Conservation (phyloP, 2,797 vertebrate species). For the Lutjanus campechanus region DNA sequence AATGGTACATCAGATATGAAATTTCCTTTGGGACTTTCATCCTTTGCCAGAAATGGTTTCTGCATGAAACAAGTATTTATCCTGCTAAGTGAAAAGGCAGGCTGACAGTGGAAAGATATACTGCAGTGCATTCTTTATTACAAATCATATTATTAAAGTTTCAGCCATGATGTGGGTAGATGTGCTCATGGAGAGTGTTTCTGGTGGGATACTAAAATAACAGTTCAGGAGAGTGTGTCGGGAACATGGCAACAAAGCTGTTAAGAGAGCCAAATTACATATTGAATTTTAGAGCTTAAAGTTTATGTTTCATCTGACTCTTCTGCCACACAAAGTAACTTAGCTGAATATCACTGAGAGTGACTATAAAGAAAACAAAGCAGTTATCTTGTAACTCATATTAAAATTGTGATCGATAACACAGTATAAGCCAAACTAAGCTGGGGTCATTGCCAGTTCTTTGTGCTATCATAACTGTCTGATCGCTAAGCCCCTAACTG, state of each 20-base stretch:
- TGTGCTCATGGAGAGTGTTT: conserved; percentile 42
- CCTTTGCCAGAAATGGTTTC: conserved; percentile 77
- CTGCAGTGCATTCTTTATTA: conserved; percentile 58
- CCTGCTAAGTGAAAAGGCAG: conserved; percentile 77
- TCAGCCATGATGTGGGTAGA: conserved; percentile 40
- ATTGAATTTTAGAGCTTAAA: conserved; percentile 49
- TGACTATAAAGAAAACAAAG: conserved; percentile 18
- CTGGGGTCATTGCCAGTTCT: neutral
- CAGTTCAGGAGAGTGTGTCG: conserved; percentile 19
- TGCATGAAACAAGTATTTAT: conserved; percentile 77
- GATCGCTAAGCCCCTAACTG: neutral
- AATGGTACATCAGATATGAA: conserved; percentile 82
- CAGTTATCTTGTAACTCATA: neutral
- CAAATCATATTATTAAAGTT: conserved; percentile 61
- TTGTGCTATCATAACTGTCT: neutral
- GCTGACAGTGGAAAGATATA: conserved; percentile 58
- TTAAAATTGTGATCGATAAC: conserved; percentile 12
- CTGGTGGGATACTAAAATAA: conserved; percentile 59
- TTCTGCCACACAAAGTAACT: conserved; percentile 24
- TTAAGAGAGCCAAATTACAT: conserved; percentile 38
- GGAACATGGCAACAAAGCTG: conserved; percentile 44
- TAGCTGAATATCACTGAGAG: conserved; percentile 11
- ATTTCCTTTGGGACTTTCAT: conserved; percentile 80
- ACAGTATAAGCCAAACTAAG: neutral
- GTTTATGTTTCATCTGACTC: conserved; percentile 24